These are phyloP conservation scores for Pachycephus smyrnensis DNA, from an alignment of 2,888 invertebrate species.

Conservation along the genomic window DNA sequence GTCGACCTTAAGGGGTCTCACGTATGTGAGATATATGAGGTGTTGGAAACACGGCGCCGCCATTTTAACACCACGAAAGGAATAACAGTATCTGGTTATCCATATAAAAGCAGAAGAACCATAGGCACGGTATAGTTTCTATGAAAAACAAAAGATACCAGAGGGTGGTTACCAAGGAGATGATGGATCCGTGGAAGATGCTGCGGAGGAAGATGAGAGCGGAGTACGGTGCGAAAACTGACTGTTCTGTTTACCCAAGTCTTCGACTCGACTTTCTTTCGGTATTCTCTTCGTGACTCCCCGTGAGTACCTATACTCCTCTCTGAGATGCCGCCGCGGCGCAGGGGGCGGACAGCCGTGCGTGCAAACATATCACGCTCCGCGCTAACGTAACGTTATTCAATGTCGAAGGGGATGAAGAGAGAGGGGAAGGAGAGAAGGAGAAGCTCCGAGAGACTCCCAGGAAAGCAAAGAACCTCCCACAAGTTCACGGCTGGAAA, in stretches of 20 bases:
- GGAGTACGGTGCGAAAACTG: slow-evolving; percentile 53
- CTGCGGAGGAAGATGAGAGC: slow-evolving; percentile 39
- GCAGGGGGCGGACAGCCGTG: slow-evolving; percentile 46
- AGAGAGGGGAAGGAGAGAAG: slow-evolving; percentile 6
- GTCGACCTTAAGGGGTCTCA: too few relatives aligned
- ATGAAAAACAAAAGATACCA: slow-evolving; percentile 1
- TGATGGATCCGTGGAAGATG: slow-evolving; percentile 47
- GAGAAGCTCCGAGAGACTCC: not conserved
- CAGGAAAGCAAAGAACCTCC: not conserved
- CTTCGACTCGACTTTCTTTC: slow-evolving; percentile 23
- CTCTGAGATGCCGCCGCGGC: slow-evolving; percentile 29
- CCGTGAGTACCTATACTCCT: slow-evolving; percentile 9
- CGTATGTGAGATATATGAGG: too few relatives aligned
- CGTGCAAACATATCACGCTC: too few relatives aligned
- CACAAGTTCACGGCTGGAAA: slow-evolving; percentile 5
- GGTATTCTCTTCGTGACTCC: not conserved
- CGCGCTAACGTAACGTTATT: slow-evolving; percentile 22
- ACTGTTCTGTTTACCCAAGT: slow-evolving; percentile 57
- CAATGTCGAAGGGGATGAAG: slow-evolving; percentile 21
- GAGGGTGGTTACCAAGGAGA: slow-evolving; percentile 31
- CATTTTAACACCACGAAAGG: too few relatives aligned
- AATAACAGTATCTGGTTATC: too few relatives aligned
- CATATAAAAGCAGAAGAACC: too few relatives aligned
- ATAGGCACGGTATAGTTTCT: too few relatives aligned
- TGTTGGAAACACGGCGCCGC: too few relatives aligned